These are phyloP conservation scores for Eumaeus atala DNA, from an alignment of 1,140 invertebrate species.

Conservation along the genomic window DNA sequence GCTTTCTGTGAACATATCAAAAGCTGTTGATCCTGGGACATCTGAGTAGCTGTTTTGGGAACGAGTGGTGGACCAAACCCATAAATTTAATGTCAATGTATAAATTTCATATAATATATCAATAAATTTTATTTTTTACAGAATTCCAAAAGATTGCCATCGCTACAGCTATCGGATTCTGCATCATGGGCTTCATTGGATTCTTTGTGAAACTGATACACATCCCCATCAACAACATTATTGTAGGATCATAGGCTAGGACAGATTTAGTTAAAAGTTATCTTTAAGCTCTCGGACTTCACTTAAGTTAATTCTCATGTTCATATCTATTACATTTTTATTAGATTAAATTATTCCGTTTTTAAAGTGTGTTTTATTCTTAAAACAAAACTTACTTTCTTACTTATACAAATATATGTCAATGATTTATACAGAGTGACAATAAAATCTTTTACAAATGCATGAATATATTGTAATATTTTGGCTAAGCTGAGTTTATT, in stretches of 20 bases:
- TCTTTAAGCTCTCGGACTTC: slow-evolving; percentile 42
- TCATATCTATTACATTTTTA: slow-evolving; percentile 38
- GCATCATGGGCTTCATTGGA: slow-evolving; percentile 99
- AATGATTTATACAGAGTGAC: neutral
- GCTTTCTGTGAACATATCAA: no score
- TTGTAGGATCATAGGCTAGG: slow-evolving; percentile 84
- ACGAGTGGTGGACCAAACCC: no score
- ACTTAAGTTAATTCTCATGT: slow-evolving; percentile 51
- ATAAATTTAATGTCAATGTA: no score
- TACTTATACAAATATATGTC: no score
- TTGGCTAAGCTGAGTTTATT: no score
- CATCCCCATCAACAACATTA: slow-evolving; percentile 99
- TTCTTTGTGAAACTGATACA: slow-evolving; percentile 99
- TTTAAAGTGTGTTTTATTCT: slow-evolving; percentile 29
- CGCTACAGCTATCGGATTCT: slow-evolving; percentile 99
- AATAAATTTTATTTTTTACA: slow-evolving; percentile 71
- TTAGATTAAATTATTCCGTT: slow-evolving; percentile 60
- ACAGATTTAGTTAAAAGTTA: slow-evolving; percentile 34
- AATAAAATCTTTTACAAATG: neutral
- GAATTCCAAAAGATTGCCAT: slow-evolving; percentile 99
- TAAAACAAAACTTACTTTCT: neutral
- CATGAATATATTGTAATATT: no score
- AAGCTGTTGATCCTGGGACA: no score
- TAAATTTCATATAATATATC: no score
- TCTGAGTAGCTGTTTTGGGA: no score